Conservation (phyloP, 1,140 invertebrate species). For the Penaeus chinensis region DNA sequence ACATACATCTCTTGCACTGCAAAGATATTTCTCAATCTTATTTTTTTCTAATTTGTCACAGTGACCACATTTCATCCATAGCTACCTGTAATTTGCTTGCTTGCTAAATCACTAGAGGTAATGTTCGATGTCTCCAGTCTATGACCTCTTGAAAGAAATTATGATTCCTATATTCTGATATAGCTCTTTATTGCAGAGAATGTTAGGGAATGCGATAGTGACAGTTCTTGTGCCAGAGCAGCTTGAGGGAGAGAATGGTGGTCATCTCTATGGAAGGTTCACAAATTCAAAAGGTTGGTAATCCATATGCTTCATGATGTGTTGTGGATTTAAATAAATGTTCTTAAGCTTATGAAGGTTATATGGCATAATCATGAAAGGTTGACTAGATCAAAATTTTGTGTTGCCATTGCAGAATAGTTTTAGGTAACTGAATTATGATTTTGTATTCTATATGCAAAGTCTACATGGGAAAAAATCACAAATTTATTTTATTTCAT, state of each 20-base stretch:
- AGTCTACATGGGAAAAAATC: not conserved
- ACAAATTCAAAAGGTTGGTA: not conserved
- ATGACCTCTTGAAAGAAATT: no score
- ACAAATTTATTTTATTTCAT: not conserved
- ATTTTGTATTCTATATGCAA: not conserved
- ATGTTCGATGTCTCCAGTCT: no score
- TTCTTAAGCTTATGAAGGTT: not conserved
- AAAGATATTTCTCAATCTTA: no score
- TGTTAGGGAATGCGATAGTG: slow-evolving; percentile 17
- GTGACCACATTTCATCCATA: no score
- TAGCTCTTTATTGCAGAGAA: not conserved
- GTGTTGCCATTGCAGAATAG: not conserved
- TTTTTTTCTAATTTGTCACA: no score
- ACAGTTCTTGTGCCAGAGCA: slow-evolving; percentile 24
- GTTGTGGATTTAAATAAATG: not conserved
- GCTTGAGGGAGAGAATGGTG: not conserved
- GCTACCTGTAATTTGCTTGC: no score
- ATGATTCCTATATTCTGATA: no score
- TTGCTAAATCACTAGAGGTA: no score
- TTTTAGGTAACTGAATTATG: not conserved
- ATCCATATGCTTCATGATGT: not conserved
- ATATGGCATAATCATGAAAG: not conserved
- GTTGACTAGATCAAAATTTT: no score
- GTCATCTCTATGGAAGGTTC: slow-evolving; percentile 4
- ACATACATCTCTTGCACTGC: no score